phyloP scores from a whole-genome alignment of 2,113 vertebrate species.

The Pyrgilauda ruficollis region DNA sequence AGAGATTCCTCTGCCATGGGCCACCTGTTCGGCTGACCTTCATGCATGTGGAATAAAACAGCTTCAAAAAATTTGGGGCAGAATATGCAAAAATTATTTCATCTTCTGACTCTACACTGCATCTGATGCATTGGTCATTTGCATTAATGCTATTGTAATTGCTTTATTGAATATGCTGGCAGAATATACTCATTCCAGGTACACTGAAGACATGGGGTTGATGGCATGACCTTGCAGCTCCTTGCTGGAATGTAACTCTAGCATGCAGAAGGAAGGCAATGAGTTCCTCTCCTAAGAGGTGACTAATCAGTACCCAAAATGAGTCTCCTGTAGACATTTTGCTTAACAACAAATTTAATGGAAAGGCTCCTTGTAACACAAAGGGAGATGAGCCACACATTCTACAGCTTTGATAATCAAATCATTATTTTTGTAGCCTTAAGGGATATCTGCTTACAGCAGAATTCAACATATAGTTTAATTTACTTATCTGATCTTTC shows the following conservation, averaged over 20 bases:
- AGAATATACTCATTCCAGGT: not conserved
- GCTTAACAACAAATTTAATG: conserved; percentile 53
- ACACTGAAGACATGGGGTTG: not conserved
- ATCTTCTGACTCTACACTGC: not conserved
- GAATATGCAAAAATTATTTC: not conserved
- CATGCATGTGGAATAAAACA: not conserved
- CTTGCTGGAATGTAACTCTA: conserved; percentile 4
- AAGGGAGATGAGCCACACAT: conserved; percentile 35
- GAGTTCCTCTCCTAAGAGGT: not conserved
- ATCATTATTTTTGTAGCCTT: conserved; percentile 67
- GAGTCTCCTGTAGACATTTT: conserved; percentile 36
- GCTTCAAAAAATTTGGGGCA: not conserved
- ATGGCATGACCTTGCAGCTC: conserved; percentile 8
- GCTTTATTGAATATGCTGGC: conserved; percentile 11
- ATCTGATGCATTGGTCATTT: not conserved
- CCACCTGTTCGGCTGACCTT: not conserved
- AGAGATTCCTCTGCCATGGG: not conserved
- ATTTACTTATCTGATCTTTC: conserved; percentile 68
- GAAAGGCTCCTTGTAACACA: conserved; percentile 51
- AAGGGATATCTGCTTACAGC: conserved; percentile 59
- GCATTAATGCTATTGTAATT: conserved; percentile 12
- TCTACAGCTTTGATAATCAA: conserved; percentile 68
- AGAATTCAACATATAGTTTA: conserved; percentile 67
- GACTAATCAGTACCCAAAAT: conserved; percentile 34
- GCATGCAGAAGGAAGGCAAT: not conserved